These are phyloP conservation scores for Notarius quadriscutis DNA, from an alignment of 2,113 vertebrate species.

Conservation along the genomic window DNA sequence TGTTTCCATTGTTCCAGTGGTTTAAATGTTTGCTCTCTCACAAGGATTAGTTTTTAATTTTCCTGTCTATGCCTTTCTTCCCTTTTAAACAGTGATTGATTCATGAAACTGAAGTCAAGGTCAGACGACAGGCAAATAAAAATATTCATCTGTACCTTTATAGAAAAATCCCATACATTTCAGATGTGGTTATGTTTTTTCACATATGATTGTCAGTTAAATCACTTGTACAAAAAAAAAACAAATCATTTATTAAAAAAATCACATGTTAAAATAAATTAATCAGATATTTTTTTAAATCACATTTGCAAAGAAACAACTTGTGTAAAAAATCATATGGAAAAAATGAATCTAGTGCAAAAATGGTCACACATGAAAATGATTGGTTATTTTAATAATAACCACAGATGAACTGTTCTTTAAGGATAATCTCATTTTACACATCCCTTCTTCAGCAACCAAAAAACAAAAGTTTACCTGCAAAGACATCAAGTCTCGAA, in stretches of 20 bases:
- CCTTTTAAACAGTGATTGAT: neutral
- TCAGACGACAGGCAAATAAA: neutral
- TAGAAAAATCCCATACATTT: neutral
- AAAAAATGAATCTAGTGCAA: too few relatives aligned
- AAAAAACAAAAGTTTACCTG: conserved; percentile 75
- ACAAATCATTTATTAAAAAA: neutral
- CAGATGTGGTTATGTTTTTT: neutral
- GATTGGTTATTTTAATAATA: too few relatives aligned
- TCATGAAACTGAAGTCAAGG: neutral
- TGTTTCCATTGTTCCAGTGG: neutral
- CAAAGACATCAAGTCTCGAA: conserved; percentile 81
- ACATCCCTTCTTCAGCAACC: neutral
- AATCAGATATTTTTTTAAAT: neutral
- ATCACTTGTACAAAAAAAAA: neutral
- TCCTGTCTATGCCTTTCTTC: neutral
- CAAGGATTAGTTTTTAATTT: neutral
- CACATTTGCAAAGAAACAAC: too few relatives aligned
- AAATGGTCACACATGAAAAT: neutral
- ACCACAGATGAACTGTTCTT: neutral
- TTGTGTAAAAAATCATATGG: too few relatives aligned
- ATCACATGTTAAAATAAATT: neutral
- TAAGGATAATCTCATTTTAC: neutral
- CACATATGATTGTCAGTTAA: neutral
- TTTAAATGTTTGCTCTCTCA: neutral
- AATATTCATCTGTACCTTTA: neutral